These are phyloP conservation scores for Oryzias curvinotus DNA, from an alignment of 2,113 vertebrate species.

Conservation along the genomic window DNA sequence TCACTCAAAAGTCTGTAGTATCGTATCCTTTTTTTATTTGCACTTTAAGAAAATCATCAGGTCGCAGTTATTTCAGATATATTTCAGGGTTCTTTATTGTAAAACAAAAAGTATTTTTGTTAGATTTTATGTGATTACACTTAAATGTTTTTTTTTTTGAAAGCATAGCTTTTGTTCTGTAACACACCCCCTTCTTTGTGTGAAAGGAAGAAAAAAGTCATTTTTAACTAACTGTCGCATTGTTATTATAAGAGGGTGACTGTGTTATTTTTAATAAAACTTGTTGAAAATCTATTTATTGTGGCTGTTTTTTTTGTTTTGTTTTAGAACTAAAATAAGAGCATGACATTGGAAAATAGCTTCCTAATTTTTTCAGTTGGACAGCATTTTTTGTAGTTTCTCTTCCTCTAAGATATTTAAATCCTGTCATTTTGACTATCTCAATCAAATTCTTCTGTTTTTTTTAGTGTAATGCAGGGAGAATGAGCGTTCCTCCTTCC, in stretches of 20 bases:
- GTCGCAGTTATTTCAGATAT: not conserved
- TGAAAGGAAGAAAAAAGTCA: slow-evolving; percentile 10
- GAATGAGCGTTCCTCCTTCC: slow-evolving; percentile 20
- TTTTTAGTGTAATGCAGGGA: slow-evolving; percentile 2
- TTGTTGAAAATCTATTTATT: slow-evolving; percentile 49
- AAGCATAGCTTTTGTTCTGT: not conserved
- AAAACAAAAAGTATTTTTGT: slow-evolving; percentile 29
- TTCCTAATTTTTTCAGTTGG: slow-evolving; percentile 29
- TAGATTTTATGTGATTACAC: slow-evolving; percentile 1
- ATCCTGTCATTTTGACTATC: slow-evolving; percentile 4
- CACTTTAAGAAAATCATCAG: slow-evolving; percentile 21
- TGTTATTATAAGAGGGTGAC: slow-evolving; percentile 18
- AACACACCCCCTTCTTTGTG: slow-evolving; percentile 1
- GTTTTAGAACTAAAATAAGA: slow-evolving; percentile 6
- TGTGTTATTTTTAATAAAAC: slow-evolving; percentile 9
- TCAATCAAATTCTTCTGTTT: not conserved
- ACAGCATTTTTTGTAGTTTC: slow-evolving; percentile 27
- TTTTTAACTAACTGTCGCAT: slow-evolving; percentile 17
- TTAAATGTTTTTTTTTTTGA: slow-evolving; percentile 4
- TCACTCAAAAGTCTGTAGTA: slow-evolving; percentile 6
- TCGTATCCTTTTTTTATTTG: slow-evolving; percentile 9
- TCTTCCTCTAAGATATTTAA: slow-evolving; percentile 22
- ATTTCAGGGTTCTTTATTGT: slow-evolving; percentile 23
- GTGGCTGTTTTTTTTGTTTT: not conserved
- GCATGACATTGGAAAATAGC: not conserved